Evolutionary conservation across 2,888 invertebrate genomes (phyloP), one percentile per base, ranked within the genome.

Genomic region (Callimorpha dominula): DNA sequence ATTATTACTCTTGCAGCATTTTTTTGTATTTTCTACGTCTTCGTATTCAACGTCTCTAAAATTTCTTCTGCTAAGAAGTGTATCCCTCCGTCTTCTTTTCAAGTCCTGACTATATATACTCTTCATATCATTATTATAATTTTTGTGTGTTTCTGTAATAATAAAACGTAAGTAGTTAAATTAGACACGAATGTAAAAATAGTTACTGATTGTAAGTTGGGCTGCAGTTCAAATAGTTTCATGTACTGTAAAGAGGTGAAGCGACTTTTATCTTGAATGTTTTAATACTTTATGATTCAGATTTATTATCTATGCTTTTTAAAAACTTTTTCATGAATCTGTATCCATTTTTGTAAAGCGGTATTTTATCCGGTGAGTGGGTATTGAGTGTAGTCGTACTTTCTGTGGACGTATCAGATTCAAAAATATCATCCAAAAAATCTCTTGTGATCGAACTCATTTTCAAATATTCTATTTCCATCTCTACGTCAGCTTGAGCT

Each of bases 341-440:
- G 70, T 88, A 86, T 50, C 90, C 89, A 77, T 79, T 87, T 83
- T 88, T 90, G 52, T 87, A 86, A 42, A 87, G 70, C 71, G 85
- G 88, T 72, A 89, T 81, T 75, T 86, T 85, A 79, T 88, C 88
- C 14, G 89, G 87, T 46, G 87, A 86, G 70, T 91, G 73, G 63
- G 83, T 72, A 79, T 73, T 82, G 69, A 81, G 62, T 67, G 81
- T 79, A 70, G 87, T 87, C 71, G 89, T 85, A 82, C 83, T 90
- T 84, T 93, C 93, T 68, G 86, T 81, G n/a, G 84, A 80, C 9
- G 86, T 78, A 71, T 95, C 94, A 4, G 90, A 89, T 78, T 95
- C 95, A 60, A 95, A 87, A 79, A 95, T 93, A 74, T 95, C 94
- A 69, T 95, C 93, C 75, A 95, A 80, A 80, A 95, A 95, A 80